Conservation (phyloP, 2,888 invertebrate genomes). For the Cephus runcator region DNA sequence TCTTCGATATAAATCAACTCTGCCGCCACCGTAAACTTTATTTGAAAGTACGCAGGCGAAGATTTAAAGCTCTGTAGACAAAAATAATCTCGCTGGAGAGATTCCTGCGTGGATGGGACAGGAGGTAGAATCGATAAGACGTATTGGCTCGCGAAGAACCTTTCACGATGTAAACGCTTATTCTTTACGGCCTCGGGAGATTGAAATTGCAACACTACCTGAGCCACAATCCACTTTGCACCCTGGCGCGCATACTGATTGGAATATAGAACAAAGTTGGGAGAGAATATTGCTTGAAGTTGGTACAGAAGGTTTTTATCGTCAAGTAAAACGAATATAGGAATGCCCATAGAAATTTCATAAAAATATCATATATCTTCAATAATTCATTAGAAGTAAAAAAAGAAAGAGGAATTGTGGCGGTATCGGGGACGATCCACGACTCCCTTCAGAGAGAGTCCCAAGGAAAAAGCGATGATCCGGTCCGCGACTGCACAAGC, state of each 20-base stretch:
- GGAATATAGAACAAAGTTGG: background rate
- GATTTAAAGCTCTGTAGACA: slow-evolving; percentile 50
- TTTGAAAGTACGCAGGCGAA: slow-evolving; percentile 49
- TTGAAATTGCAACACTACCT: slow-evolving; percentile 36
- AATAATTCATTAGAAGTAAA: background rate
- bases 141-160: slow-evolving; percentile 49
- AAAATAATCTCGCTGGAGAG: slow-evolving; percentile 45
- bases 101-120: slow-evolving; percentile 46
- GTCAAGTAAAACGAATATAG: background rate
- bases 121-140: slow-evolving; percentile 50
- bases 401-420: background rate
- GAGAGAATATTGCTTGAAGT: background rate
- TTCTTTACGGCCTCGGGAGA: slow-evolving; percentile 38
- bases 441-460: slow-evolving; percentile 23
- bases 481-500: slow-evolving; percentile 5
- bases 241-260: slow-evolving; percentile 2
- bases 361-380: background rate
- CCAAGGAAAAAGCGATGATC: slow-evolving; percentile 15
- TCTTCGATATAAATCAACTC: slow-evolving; percentile 50
- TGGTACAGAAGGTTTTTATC: background rate
- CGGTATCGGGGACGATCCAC: background rate
- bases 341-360: background rate
- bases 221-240: slow-evolving; percentile 22
- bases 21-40: slow-evolving; percentile 51
- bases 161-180: background rate